These are phyloP conservation scores for Campoletis raptor DNA, from an alignment of 2,888 invertebrate species.

Conservation along the genomic window DNA sequence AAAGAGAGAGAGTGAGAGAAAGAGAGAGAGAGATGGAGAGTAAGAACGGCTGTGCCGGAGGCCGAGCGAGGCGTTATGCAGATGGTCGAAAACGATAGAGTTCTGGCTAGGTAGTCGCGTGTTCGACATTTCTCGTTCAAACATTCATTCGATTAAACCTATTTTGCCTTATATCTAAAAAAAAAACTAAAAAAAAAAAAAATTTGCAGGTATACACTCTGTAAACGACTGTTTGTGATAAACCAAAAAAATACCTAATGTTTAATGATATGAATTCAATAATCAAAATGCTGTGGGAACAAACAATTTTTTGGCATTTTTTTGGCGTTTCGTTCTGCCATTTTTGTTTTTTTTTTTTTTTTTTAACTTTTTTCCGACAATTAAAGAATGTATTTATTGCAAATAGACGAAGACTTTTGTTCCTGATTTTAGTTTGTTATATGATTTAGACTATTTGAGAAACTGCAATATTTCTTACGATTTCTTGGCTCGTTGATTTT, in stretches of 20 bases:
- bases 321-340: not conserved
- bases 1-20: slow-evolving; percentile 7
- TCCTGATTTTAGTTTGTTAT: too few relatives aligned
- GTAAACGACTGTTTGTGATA: not conserved
- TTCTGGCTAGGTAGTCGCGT: slow-evolving; percentile 60
- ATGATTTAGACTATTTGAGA: not conserved
- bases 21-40: slow-evolving; percentile 33
- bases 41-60: slow-evolving; percentile 64
- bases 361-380: not conserved
- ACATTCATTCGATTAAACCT: slow-evolving; percentile 41
- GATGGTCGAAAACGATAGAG: slow-evolving; percentile 69
- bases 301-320: not conserved
- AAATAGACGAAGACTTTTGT: too few relatives aligned
- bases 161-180: slow-evolving; percentile 28
- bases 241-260: not conserved
- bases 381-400: not conserved
- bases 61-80: slow-evolving; percentile 67
- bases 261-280: not conserved
- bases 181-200: slow-evolving; percentile 11
- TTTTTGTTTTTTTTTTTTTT: not conserved
- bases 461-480: not conserved
- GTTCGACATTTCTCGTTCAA: slow-evolving; percentile 60
- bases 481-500: not conserved
- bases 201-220: not conserved
- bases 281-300: not conserved